These are phyloP conservation scores for Brachylomia viminalis DNA, from an alignment of 2,888 invertebrate genomes.

Conservation along the genomic window DNA sequence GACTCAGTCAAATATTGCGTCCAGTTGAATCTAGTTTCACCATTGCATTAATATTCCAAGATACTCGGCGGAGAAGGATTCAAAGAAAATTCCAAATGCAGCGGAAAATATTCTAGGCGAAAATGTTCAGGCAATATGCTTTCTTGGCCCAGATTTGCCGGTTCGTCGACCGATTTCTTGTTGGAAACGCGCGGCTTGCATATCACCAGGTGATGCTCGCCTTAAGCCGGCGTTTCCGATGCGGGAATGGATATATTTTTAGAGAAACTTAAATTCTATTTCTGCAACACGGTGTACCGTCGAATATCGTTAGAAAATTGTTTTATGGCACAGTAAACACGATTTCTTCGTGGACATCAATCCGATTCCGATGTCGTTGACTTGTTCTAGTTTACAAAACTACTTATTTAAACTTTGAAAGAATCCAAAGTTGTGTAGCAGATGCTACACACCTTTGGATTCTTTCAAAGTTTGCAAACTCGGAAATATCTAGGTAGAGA, in stretches of 20 bases:
- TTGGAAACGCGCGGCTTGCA: constrained; percentile 77
- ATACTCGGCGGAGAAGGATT: constrained; percentile 11
- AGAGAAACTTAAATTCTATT: constrained; percentile 83
- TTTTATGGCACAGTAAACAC: constrained; percentile 72
- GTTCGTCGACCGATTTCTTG: constrained; percentile 87
- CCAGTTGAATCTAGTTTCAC: constrained; percentile 20
- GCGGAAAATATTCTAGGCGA: constrained; percentile 71
- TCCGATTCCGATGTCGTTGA: constrained; percentile 37
- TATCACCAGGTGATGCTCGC: constrained; percentile 84
- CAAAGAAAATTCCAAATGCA: constrained; percentile 64
- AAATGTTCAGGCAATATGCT: constrained; percentile 80
- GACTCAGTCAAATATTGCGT: constrained; percentile 22
- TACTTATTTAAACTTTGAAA: constrained; percentile 19
- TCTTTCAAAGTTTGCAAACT: too few species aligned
- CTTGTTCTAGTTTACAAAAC: constrained; percentile 36
- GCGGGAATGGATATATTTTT: constrained; percentile 81
- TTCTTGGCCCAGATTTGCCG: constrained; percentile 87
- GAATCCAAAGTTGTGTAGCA: constrained; percentile 1
- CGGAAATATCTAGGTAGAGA: too few species aligned
- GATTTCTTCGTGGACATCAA: constrained; percentile 61
- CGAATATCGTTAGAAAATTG: constrained; percentile 74
- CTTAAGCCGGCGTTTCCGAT: constrained; percentile 80
- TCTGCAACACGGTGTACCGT: constrained; percentile 71
- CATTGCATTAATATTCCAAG: constrained; percentile 42
- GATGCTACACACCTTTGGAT: too few species aligned